A percentile compares a stretch with the other conserved stretches of the same genome.
These are phyloP conservation scores for Sphecodes monilicornis DNA, from an alignment of 2,888 invertebrate genomes.

Conservation along the genomic window DNA sequence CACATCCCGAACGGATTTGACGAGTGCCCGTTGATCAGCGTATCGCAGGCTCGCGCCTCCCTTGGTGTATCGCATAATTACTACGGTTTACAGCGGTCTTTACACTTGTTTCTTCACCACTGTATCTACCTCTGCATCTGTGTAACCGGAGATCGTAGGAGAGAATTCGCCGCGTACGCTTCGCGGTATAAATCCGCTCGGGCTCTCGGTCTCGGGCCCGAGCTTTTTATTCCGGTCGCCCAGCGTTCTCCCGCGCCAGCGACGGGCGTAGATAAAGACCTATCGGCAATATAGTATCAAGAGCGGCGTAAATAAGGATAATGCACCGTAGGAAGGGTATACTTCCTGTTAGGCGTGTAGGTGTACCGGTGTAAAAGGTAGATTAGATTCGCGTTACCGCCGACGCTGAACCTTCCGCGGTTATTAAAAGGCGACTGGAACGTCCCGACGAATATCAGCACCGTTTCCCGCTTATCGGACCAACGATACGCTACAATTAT, in stretches of 20 bases:
- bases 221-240: constrained; percentile 48
- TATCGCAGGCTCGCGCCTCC: constrained; percentile 7
- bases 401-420: constrained; percentile 42
- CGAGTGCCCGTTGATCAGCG: constrained; percentile 39
- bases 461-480: constrained; percentile 36
- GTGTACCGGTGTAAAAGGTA: constrained; percentile 65
- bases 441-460: constrained; percentile 36
- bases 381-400: constrained; percentile 69
- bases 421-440: constrained; percentile 59
- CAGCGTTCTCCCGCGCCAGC: constrained; percentile 36
- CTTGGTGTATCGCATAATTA: constrained; percentile 71
- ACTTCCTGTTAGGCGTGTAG: constrained; percentile 65
- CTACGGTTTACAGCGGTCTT: constrained; percentile 71
- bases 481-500: constrained; percentile 45
- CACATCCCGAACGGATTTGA: constrained; percentile 33
- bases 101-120: constrained; percentile 73
- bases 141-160: constrained; percentile 71
- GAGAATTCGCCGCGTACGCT: constrained; percentile 62
- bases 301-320: constrained; percentile 70
- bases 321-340: constrained; percentile 61
- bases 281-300: constrained; percentile 71
- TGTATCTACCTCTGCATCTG: constrained; percentile 68
- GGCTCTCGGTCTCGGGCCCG: neutral
- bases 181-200: constrained; percentile 58
- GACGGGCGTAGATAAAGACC: constrained; percentile 67